phyloP scores from a whole-genome alignment of 2,888 invertebrate genomes.

The Nymphalis polychloros region DNA sequence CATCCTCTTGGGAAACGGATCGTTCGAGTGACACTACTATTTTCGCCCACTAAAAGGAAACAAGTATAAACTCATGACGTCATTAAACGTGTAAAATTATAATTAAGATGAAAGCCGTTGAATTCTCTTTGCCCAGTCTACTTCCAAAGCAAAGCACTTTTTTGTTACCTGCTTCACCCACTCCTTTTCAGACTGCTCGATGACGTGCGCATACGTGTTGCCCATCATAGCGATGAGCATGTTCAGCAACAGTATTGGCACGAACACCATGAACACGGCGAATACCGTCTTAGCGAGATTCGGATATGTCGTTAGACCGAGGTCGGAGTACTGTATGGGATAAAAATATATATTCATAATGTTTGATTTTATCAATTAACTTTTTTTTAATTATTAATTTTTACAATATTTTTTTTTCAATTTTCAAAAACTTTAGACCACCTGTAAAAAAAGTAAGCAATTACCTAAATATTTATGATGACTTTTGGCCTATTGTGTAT shows the following conservation, averaged over 20 bases:
- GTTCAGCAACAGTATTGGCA: conserved; percentile 97
- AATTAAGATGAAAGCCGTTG: background rate
- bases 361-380: too few relatives aligned
- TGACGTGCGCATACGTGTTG: conserved; percentile 98
- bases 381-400: too few relatives aligned
- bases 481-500: too few relatives aligned
- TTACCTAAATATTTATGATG: too few relatives aligned
- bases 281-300: conserved; percentile 97
- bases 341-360: background rate
- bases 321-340: conserved; percentile 90
- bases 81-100: background rate
- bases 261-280: conserved; percentile 98
- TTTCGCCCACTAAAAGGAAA: conserved; percentile 93
- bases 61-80: too few relatives aligned
- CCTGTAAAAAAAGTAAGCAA: too few relatives aligned
- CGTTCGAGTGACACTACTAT: conserved; percentile 98
- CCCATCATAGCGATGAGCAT: conserved; percentile 99
- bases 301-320: conserved; percentile 94
- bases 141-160: too few relatives aligned
- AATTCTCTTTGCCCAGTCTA: background rate
- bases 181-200: conserved; percentile 99
- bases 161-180: conserved; percentile 91
- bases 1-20: conserved; percentile 94
- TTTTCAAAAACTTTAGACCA: too few relatives aligned
- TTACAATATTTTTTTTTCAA: too few relatives aligned